phyloP scores from a whole-genome alignment of 2,888 invertebrate species.

The Drosophila bunnanda region DNA sequence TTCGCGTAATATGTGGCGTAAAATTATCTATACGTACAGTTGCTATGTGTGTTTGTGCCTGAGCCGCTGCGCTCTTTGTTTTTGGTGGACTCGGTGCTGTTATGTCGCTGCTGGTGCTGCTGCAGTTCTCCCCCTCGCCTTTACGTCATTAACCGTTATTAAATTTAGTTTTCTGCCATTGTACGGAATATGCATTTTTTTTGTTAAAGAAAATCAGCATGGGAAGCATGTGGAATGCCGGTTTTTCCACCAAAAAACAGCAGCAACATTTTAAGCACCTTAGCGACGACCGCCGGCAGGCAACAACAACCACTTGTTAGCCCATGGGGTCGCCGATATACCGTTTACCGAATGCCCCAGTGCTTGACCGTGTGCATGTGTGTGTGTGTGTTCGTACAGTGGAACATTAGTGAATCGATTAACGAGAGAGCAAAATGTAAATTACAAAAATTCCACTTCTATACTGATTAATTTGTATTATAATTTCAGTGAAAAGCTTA shows the following conservation, averaged over 20 bases:
- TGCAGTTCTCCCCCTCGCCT: conserved; percentile 26
- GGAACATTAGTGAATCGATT: background rate
- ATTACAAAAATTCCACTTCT: background rate
- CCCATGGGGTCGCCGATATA: conserved; percentile 25
- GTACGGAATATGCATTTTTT: background rate
- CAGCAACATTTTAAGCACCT: conserved; percentile 10
- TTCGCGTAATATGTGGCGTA: conserved; percentile 33
- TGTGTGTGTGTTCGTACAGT: conserved; percentile 11
- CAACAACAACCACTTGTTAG: conserved; percentile 50
- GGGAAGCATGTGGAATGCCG: conserved; percentile 21
- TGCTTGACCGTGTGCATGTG: conserved; percentile 3
- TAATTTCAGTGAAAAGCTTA: no score
- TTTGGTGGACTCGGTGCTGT: conserved; percentile 9
- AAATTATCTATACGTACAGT: conserved; percentile 14
- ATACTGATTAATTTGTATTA: background rate
- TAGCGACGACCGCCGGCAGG: background rate
- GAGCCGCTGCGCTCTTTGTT: conserved; percentile 28
- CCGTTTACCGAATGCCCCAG: conserved; percentile 21
- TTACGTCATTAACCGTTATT: conserved; percentile 52
- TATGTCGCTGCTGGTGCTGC: conserved; percentile 18
- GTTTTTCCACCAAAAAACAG: conserved; percentile 19
- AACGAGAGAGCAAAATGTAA: background rate
- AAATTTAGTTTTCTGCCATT: conserved; percentile 27
- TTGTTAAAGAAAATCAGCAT: conserved; percentile 10
- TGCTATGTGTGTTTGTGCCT: background rate